These are phyloP conservation scores for Eunapius fragilis DNA, from an alignment of 37 sponge, comb jelly and placozoan genomes.

Conservation along the genomic window DNA sequence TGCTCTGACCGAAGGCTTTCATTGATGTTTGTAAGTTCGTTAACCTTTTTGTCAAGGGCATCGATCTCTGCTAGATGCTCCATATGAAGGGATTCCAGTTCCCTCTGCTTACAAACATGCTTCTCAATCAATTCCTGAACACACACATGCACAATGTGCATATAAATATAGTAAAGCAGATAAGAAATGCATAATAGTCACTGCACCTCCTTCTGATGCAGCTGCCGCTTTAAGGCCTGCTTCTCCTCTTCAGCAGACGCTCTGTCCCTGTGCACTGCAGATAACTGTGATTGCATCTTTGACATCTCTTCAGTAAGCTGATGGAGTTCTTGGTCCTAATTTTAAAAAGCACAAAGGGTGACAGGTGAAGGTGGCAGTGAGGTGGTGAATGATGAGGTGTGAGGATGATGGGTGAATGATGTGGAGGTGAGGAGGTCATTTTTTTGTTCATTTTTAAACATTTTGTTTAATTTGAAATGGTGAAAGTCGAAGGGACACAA, in stretches of 20 bases:
- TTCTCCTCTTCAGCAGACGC: neutral
- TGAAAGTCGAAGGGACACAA: too few relatives aligned
- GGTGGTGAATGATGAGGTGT: neutral
- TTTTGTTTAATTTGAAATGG: too few relatives aligned
- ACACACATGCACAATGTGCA: too few relatives aligned
- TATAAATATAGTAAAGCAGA: too few relatives aligned
- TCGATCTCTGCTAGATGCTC: neutral
- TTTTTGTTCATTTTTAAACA: too few relatives aligned
- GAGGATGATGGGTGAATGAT: neutral
- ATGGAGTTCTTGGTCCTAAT: slow-evolving; percentile 2
- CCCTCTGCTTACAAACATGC: neutral
- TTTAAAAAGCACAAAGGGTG: neutral
- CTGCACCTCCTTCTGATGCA: slow-evolving; percentile 19
- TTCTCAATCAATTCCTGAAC: neutral
- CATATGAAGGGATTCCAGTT: neutral
- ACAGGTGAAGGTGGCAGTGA: neutral
- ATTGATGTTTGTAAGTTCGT: neutral
- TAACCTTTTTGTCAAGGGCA: neutral
- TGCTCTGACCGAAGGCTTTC: slow-evolving; percentile 14
- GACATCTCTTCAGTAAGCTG: neutral
- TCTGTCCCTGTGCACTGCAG: neutral
- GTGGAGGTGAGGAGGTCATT: neutral
- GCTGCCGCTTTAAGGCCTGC: neutral
- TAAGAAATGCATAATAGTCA: too few relatives aligned
- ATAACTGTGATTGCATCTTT: neutral